Base-by-base conservation (phyloP, 2,113 vertebrate species). In the Phylloscopus whistleri region DNA sequence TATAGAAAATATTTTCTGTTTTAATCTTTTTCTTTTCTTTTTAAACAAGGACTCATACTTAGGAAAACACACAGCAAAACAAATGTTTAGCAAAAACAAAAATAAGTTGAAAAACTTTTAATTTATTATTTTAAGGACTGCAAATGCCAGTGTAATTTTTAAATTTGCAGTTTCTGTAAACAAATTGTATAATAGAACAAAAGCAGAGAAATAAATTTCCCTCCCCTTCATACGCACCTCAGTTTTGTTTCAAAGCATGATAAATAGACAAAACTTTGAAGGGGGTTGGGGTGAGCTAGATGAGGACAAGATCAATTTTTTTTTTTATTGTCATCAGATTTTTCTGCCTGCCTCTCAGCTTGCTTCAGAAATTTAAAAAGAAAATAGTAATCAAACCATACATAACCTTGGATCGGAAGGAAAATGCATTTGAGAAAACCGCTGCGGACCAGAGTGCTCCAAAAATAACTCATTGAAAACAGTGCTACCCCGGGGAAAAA, bases 41-140 rank as follows among this genome's bases (percentile, higher is more conserved):
- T 99, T 99, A 98, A 99, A 99, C 96, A 94, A 99, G 98, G 98
- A 99, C 98, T 99, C 98, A 85, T 96, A 96, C 97, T 95, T 98
- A 96, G 98, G 98, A 96, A 92, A 96, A 96, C 91, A 96, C 86
- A 97, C 97, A 84, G 94, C 87, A 43, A 96, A 93, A 96, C 83
- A 60, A 89, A 97, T 96, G 95, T 98, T 98, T 96, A 98, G 98
- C 93, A 92, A 87, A 94, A 77, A 73, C 53, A 98, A 98, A 98
- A 98, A 98, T 97, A 98, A 98, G 91, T 98, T 97, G 94, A 98
- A 98, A 98, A 98, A 98, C 98, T 99, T 98, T 98, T 99, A 99
- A 99, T 99, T 99, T 99, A 99, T 99, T 99, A 98, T 99, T 99
- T 99, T 99, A 99, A 98, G 98, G 98, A 99, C 99, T 99, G 98